phyloP scores from a whole-genome alignment of 2,797 vertebrate genomes.

The Cossypha niveicapilla region DNA sequence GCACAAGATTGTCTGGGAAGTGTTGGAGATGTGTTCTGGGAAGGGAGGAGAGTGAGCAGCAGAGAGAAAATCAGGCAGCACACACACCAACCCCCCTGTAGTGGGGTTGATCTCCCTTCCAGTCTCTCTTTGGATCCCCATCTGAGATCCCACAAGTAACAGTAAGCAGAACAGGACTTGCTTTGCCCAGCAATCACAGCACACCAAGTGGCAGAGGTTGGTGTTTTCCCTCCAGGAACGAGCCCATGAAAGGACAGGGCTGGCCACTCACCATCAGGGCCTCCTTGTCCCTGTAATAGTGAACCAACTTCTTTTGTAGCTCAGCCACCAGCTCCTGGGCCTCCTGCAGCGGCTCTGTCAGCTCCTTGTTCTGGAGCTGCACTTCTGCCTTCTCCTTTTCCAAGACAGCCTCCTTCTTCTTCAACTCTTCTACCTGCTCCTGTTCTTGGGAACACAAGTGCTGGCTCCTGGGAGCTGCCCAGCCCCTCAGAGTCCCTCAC shows the following conservation, averaged over 20 bases:
- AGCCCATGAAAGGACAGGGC: neutral
- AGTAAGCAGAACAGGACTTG: neutral
- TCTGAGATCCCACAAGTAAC: neutral
- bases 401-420: slow-evolving; percentile 69
- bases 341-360: slow-evolving; percentile 74
- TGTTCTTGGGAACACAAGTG: slow-evolving; percentile 19
- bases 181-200: neutral
- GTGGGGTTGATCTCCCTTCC: rapidly evolving
- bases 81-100: neutral
- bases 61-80: neutral
- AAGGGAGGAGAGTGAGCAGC: neutral
- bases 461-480: neutral
- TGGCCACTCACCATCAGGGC: slow-evolving; percentile 52
- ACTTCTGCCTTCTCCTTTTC: slow-evolving; percentile 75
- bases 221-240: neutral
- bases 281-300: slow-evolving; percentile 78
- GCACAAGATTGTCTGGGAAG: neutral
- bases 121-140: neutral
- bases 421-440: slow-evolving; percentile 79
- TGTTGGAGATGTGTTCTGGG: neutral
- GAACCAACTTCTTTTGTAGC: slow-evolving; percentile 73
- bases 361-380: slow-evolving; percentile 73
- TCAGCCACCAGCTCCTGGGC: slow-evolving; percentile 71
- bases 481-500: neutral
- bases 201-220: neutral